These are phyloP conservation scores for Morpho helenor DNA, from an alignment of 2,888 invertebrate genomes.

Conservation along the genomic window DNA sequence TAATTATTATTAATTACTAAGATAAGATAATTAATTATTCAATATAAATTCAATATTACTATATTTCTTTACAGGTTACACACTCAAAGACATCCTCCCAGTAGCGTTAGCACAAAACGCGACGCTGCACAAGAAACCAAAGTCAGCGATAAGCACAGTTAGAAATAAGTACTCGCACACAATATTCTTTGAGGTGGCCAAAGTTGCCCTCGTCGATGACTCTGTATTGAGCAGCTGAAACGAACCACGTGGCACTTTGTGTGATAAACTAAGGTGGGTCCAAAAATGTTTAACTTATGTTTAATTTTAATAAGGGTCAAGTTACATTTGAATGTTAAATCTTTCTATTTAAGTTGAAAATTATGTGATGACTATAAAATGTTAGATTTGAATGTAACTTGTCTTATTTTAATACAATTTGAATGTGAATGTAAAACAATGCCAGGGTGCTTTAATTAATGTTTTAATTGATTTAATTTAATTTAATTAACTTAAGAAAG, in stretches of 20 bases:
- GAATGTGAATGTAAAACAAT: not conserved
- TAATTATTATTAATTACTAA: too few species aligned
- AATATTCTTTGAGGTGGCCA: slow-evolving; percentile 95
- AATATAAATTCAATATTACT: too few species aligned
- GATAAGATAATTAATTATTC: too few species aligned
- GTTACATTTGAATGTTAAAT: slow-evolving; percentile 3
- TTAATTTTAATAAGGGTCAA: slow-evolving; percentile 14
- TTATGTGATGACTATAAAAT: slow-evolving; percentile 4
- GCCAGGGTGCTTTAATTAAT: not conserved
- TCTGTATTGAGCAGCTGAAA: slow-evolving; percentile 56
- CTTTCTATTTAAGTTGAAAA: too few species aligned
- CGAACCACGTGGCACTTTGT: slow-evolving; percentile 46
- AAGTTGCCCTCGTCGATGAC: slow-evolving; percentile 82
- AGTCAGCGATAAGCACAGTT: slow-evolving; percentile 90
- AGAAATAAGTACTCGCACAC: slow-evolving; percentile 96
- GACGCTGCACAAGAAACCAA: slow-evolving; percentile 87
- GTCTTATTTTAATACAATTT: too few species aligned
- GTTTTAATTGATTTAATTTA: too few species aligned
- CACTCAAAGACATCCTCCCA: slow-evolving; percentile 84
- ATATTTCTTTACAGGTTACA: slow-evolving; percentile 81
- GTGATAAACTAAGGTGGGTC: slow-evolving; percentile 53
- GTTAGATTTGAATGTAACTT: too few species aligned
- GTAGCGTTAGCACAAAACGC: slow-evolving; percentile 87
- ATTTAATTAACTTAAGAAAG: too few species aligned
- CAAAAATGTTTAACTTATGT: slow-evolving; percentile 38